phyloP scores from a whole-genome alignment of 2,113 vertebrate species.

The Eulemur macaco region DNA sequence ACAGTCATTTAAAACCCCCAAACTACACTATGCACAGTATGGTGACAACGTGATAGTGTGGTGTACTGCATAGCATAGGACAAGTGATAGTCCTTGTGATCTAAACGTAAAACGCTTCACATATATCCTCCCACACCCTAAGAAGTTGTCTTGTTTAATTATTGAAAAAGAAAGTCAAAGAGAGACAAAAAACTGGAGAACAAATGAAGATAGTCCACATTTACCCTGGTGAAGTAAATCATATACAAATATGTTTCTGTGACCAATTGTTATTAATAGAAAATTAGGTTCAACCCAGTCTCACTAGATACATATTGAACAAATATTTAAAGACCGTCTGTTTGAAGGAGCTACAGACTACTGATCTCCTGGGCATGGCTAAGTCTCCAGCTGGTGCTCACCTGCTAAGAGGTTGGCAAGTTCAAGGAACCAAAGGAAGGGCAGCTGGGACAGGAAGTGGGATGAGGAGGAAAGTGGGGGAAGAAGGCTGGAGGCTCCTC shows the following conservation, averaged over 20 bases:
- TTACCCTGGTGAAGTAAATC: neutral
- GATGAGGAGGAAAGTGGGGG: neutral
- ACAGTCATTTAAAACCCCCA: neutral
- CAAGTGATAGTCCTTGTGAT: neutral
- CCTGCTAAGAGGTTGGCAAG: neutral
- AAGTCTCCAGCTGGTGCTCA: neutral
- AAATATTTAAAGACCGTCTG: neutral
- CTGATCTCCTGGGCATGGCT: neutral
- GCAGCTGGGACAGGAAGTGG: neutral
- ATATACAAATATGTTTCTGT: neutral
- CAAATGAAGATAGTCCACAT: neutral
- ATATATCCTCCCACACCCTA: neutral
- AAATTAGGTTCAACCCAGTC: neutral
- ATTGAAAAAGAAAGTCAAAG: neutral
- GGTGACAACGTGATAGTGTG: neutral
- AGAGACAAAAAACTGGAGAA: neutral
- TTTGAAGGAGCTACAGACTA: neutral
- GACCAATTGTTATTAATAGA: neutral
- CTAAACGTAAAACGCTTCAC: neutral
- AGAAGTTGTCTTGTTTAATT: neutral
- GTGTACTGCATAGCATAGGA: neutral
- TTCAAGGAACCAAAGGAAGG: neutral
- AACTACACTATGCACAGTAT: neutral
- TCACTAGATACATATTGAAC: neutral
- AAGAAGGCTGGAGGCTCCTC: neutral